phyloP scores from a whole-genome alignment of 2,797 vertebrate genomes.

The Sebastes steindachneri region DNA sequence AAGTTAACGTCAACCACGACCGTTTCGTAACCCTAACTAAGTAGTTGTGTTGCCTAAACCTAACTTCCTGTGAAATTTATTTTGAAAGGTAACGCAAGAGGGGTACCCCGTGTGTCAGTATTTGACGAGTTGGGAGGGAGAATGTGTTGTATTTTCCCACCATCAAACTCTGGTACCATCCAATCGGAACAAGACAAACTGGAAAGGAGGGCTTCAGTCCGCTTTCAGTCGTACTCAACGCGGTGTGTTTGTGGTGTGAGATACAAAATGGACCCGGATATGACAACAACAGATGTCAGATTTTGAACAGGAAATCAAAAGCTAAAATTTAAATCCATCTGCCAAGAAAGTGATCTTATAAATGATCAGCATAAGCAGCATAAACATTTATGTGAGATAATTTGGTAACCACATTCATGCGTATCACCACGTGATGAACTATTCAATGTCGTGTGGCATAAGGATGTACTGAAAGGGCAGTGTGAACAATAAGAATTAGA shows the following conservation, averaged over 20 bases:
- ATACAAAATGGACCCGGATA: not conserved
- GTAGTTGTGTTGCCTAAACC: no score
- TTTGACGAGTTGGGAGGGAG: no score
- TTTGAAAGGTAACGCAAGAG: no score
- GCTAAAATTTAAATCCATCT: not conserved
- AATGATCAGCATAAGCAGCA: not conserved
- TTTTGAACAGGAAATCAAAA: not conserved
- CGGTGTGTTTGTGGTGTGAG: not conserved
- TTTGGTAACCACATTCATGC: not conserved
- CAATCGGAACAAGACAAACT: not conserved
- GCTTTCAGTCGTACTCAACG: not conserved
- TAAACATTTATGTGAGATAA: not conserved
- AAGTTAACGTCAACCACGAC: no score
- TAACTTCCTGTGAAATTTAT: no score
- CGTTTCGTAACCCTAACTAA: no score
- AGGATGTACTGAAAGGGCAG: not conserved
- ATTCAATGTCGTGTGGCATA: no score
- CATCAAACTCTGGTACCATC: not conserved
- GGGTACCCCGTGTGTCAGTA: no score
- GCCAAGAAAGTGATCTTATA: not conserved
- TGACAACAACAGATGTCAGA: not conserved
- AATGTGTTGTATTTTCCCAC: no score
- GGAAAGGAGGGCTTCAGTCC: not conserved
- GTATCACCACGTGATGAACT: no score
- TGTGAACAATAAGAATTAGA: not conserved